Conservation (phyloP, 2,797 vertebrate genomes). For the Bothrops alternatus region DNA sequence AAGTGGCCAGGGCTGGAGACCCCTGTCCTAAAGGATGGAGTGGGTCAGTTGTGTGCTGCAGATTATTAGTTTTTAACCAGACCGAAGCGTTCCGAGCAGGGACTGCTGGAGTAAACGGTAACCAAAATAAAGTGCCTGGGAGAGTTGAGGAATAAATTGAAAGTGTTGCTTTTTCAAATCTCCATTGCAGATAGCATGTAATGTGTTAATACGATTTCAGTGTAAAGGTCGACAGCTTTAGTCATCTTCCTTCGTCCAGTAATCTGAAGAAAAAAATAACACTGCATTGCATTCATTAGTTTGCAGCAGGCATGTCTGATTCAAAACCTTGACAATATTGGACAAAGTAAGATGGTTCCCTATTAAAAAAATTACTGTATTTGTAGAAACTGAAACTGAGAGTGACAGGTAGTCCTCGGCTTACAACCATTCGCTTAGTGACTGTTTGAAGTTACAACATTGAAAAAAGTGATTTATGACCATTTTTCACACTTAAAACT, state of each 20-base stretch:
- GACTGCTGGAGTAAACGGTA: constrained; percentile 18
- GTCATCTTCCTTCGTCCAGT: constrained; percentile 27
- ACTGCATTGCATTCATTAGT: constrained; percentile 23
- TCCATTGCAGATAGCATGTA: constrained; percentile 17
- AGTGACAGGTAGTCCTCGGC: no score
- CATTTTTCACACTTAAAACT: no score
- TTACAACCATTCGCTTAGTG: no score
- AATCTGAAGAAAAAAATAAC: constrained; percentile 40
- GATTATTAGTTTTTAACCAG: background rate
- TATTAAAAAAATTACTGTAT: background rate
- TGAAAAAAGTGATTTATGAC: no score
- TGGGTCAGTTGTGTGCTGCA: background rate
- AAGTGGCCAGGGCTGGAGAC: no score
- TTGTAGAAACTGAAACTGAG: constrained; percentile 35
- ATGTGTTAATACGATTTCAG: constrained; percentile 53
- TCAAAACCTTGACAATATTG: constrained; percentile 43
- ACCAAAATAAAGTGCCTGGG: constrained; percentile 11
- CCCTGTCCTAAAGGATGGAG: no score
- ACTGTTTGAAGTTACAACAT: no score
- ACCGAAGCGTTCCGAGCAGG: background rate
- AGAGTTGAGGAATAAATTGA: constrained; percentile 41
- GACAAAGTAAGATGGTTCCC: background rate
- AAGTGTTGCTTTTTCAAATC: constrained; percentile 42
- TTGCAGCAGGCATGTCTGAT: constrained; percentile 37
- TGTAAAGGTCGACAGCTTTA: constrained; percentile 39